phyloP scores from a whole-genome alignment of 2,888 invertebrate genomes.

The Xanthia togata region DNA sequence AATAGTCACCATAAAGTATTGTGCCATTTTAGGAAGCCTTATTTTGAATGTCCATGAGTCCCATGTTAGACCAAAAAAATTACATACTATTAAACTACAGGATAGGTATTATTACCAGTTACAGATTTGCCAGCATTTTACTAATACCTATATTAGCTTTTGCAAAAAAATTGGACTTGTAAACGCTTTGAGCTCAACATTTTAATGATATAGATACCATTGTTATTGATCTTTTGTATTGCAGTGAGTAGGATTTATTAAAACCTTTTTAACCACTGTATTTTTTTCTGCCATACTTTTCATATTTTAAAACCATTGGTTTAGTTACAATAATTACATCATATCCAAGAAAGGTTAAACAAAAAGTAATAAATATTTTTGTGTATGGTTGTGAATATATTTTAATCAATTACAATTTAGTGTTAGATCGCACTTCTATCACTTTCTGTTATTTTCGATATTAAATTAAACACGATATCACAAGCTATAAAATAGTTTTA shows the following conservation, averaged over 20 bases:
- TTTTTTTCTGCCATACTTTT: not conserved
- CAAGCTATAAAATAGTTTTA: constrained; percentile 63
- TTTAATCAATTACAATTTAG: constrained; percentile 37
- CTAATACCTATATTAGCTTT: constrained; percentile 57
- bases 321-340: constrained; percentile 1
- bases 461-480: constrained; percentile 60
- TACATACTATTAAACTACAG: constrained; percentile 7
- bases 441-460: constrained; percentile 53
- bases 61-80: constrained; percentile 16
- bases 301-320: constrained; percentile 1
- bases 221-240: constrained; percentile 14
- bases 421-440: constrained; percentile 56
- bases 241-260: not conserved
- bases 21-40: constrained; percentile 34
- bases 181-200: constrained; percentile 49
- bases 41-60: constrained; percentile 15
- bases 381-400: constrained; percentile 63
- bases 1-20: constrained; percentile 53
- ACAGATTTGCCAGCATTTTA: constrained; percentile 36
- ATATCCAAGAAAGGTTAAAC: constrained; percentile 13
- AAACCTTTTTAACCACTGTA: not conserved
- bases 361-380: constrained; percentile 13
- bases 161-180: constrained; percentile 50
- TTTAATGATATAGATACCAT: constrained; percentile 2
- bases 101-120: constrained; percentile 23